Conservation (phyloP, 2,797 vertebrate species). For the Linurgus olivaceus region DNA sequence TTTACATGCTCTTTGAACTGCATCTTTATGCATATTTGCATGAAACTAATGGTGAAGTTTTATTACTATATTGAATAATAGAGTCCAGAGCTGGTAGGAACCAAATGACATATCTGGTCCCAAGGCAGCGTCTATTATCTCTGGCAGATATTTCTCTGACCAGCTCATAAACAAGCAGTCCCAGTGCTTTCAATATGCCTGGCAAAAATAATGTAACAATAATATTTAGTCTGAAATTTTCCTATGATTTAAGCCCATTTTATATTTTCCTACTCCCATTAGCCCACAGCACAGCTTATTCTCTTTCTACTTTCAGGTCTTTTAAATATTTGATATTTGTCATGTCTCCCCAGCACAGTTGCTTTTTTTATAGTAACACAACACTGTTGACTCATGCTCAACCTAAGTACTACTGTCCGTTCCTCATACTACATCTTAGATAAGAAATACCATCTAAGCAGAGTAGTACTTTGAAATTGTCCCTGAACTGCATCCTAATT, state of each 20-base stretch:
- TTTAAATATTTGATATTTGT: slow-evolving; percentile 6
- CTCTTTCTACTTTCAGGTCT: background rate
- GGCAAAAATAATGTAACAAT: background rate
- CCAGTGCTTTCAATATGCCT: background rate
- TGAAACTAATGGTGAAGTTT: background rate
- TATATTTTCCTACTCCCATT: background rate
- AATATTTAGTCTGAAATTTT: background rate
- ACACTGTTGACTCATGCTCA: slow-evolving; percentile 1
- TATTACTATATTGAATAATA: slow-evolving; percentile 1
- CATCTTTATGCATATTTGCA: background rate
- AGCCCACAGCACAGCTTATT: background rate
- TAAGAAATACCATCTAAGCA: slow-evolving; percentile 7
- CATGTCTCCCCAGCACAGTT: background rate
- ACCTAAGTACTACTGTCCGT: background rate
- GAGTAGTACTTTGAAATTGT: background rate
- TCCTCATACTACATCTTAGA: background rate
- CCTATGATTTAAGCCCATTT: slow-evolving; percentile 5
- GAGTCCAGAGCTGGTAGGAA: background rate
- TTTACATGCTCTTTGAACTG: background rate
- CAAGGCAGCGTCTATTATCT: background rate
- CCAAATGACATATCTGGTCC: background rate
- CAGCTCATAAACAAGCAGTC: background rate
- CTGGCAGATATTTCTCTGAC: background rate
- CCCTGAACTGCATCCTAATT: background rate
- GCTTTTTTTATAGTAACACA: slow-evolving; percentile 10